phyloP scores from a whole-genome alignment of 2,797 vertebrate species.

The Aplochiton taeniatus region DNA sequence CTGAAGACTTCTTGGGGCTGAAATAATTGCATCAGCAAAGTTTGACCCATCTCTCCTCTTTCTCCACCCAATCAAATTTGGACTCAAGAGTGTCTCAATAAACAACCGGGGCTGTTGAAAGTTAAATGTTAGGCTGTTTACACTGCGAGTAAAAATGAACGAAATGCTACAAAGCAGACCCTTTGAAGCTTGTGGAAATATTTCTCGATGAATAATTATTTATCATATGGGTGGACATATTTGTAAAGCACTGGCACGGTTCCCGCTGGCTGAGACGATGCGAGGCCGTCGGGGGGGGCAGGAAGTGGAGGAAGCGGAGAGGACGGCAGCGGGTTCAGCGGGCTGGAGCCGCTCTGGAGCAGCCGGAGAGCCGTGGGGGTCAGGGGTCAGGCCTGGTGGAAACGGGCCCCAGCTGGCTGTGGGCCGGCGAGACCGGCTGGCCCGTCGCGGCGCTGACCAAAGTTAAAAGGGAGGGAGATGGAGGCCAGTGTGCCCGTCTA shows the following conservation, averaged over 20 bases:
- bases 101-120: not conserved
- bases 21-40: slow-evolving; percentile 7
- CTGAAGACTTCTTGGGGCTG: slow-evolving; percentile 14
- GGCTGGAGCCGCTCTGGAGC: slow-evolving; percentile 36
- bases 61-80: slow-evolving; percentile 8
- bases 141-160: slow-evolving; percentile 17
- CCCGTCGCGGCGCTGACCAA: slow-evolving; percentile 36
- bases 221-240: slow-evolving; percentile 2
- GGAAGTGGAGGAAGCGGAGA: slow-evolving; percentile 31
- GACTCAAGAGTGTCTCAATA: slow-evolving; percentile 1
- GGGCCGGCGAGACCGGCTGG: slow-evolving; percentile 14
- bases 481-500: slow-evolving; percentile 52
- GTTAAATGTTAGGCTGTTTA: slow-evolving; percentile 2
- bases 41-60: not conserved
- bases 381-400: slow-evolving; percentile 46
- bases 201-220: slow-evolving; percentile 17
- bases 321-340: slow-evolving; percentile 42
- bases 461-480: slow-evolving; percentile 22
- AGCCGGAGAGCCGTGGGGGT: slow-evolving; percentile 31
- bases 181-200: not conserved
- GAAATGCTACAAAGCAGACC: slow-evolving; percentile 14
- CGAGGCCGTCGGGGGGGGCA: slow-evolving; percentile 19
- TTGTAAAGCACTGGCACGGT: slow-evolving; percentile 6
- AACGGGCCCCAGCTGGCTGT: slow-evolving; percentile 58
- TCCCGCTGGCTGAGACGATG: slow-evolving; percentile 21